These are phyloP conservation scores for Probosciger aterrimus DNA, from an alignment of 2,113 vertebrate species.

Conservation along the genomic window DNA sequence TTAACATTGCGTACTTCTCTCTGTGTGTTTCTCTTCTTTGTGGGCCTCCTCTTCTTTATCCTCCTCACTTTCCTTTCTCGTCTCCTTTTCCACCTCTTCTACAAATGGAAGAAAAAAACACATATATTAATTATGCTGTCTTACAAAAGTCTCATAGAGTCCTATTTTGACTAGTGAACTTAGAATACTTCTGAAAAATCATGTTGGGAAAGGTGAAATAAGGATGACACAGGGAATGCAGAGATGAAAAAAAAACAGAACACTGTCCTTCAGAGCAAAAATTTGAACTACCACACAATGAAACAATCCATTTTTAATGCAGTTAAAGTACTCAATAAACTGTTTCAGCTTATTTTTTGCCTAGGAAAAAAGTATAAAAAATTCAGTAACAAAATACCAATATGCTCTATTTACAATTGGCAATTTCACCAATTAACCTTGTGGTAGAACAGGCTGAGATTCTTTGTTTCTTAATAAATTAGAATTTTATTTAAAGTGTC, in stretches of 20 bases:
- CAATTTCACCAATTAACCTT: background rate
- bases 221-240: background rate
- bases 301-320: background rate
- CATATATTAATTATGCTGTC: background rate
- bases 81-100: constrained; percentile 48
- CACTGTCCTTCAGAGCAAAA: background rate
- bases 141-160: background rate
- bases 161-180: background rate
- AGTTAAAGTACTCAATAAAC: background rate
- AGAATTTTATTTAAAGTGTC: background rate
- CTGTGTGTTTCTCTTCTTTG: constrained; percentile 59
- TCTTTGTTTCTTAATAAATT: background rate
- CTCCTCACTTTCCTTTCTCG: constrained; percentile 18
- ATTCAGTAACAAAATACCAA: background rate
- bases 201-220: background rate
- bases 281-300: background rate
- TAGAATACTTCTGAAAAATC: background rate
- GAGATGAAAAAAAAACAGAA: background rate
- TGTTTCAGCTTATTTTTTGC: background rate
- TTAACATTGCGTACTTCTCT: constrained; percentile 67
- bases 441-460: background rate
- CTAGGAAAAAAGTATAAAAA: background rate
- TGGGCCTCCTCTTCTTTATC: constrained; percentile 43
- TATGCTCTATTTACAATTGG: background rate
- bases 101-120: background rate